Base-by-base conservation (phyloP, 2,797 vertebrate genomes). In the Anguilla obscura region DNA sequence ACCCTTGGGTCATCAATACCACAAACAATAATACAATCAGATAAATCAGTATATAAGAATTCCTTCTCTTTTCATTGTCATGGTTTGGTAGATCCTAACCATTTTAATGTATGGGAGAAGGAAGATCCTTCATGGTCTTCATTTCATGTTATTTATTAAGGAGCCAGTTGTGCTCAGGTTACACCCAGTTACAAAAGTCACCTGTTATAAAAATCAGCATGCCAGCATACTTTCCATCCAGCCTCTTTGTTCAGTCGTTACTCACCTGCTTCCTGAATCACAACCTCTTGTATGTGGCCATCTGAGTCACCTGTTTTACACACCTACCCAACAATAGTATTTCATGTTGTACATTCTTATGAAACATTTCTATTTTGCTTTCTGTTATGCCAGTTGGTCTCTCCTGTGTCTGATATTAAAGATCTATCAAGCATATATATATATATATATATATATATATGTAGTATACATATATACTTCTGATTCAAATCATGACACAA, bases 191-290 rank as follows among this genome's bases (percentile, higher is more conserved):
- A 40, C 36, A 40, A 40, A 40, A 40, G 36, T 40, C 36, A 40
- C 91, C 88, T 74, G n/a, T 89, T 90, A 91, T 91, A 91, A 87
- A 87, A 88, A 87, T 90, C 91, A 91, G 90, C 89, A 87, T 85
- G 90, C 89, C 86, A 90, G 87, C 84, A 60, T 36, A 24, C 60
- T 87, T 69, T 88, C 92, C 91, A 90, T 87, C 87, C 90, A 89
- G 90, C 91, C 87, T 90, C 56, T 33, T 48, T 90, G 86, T 63
- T 56, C 86, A 58, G 58, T 85, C 88, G 36, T 50, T 8, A 12
- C 87, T 60, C 85, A 52, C 82, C 50, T 50, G 36, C 36, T 63
- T 30, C 80, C 16, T 76, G 84, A 54, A 69, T 80, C 45, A 45
- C 30, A 24, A 63, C 76, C 12, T 79, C 30, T 36, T 12, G n/a